These are phyloP conservation scores for Drosophila punjabiensis DNA, from an alignment of 1,140 invertebrate genomes.

Conservation along the genomic window DNA sequence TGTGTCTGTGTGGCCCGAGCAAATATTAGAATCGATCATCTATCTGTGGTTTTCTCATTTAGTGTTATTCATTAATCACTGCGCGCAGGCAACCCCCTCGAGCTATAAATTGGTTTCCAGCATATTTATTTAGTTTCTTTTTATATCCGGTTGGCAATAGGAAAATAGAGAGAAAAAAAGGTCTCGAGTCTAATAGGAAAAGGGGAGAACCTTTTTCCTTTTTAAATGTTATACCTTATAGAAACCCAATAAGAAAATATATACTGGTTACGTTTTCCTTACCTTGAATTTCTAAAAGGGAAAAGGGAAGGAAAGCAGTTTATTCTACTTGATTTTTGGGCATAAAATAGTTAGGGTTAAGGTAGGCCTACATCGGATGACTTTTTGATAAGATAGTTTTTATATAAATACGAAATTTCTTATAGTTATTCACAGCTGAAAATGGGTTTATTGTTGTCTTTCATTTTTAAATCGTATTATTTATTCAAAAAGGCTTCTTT, in stretches of 20 bases:
- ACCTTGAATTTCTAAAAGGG: background rate
- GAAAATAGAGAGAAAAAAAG: conserved; percentile 8
- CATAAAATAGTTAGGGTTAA: conserved; percentile 4
- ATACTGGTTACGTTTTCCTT: background rate
- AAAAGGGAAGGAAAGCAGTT: background rate
- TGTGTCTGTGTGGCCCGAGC: conserved; percentile 29
- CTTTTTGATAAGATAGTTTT: no score
- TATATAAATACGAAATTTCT: background rate
- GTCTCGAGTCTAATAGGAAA: conserved; percentile 27
- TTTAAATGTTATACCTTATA: background rate
- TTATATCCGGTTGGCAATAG: conserved; percentile 53
- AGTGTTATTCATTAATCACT: conserved; percentile 49
- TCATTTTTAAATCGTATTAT: background rate
- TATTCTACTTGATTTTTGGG: background rate
- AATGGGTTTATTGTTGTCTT: background rate
- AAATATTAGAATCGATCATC: conserved; percentile 54
- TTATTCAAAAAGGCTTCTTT: background rate
- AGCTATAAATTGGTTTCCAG: conserved; percentile 22
- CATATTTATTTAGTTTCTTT: conserved; percentile 29
- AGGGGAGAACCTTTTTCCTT: background rate
- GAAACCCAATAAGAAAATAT: conserved; percentile 26
- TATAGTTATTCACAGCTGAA: background rate
- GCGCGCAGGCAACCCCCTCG: conserved; percentile 35
- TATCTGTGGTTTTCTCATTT: conserved; percentile 30
- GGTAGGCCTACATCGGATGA: conserved; percentile 3